Conservation (phyloP, 2,113 vertebrate species). For the Cavia porcellus region DNA sequence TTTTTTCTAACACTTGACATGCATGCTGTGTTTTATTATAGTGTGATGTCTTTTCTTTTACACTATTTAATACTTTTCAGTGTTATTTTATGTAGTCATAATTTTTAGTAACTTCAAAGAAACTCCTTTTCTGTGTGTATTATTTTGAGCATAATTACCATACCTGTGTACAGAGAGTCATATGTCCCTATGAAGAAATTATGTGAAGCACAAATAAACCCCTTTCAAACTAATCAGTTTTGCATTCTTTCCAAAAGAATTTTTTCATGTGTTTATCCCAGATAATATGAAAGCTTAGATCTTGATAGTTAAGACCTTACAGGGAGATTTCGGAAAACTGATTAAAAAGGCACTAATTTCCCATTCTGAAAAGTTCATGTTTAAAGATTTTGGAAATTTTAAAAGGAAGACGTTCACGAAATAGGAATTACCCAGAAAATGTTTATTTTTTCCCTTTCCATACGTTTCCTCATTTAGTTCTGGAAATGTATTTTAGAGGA, state of each 20-base stretch:
- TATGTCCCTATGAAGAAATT: constrained; percentile 79
- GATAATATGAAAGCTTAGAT: constrained; percentile 63
- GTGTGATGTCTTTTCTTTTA: constrained; percentile 87
- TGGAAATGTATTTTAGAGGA: constrained; percentile 44
- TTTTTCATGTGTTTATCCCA: constrained; percentile 66
- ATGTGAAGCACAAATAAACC: constrained; percentile 83
- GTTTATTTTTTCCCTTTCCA: background rate
- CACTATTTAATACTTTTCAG: constrained; percentile 81
- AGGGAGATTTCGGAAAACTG: constrained; percentile 38
- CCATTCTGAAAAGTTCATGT: constrained; percentile 13
- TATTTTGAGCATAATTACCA: constrained; percentile 73
- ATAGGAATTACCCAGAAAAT: constrained; percentile 21
- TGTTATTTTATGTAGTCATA: constrained; percentile 73
- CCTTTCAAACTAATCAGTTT: constrained; percentile 80
- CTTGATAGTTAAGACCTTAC: constrained; percentile 39
- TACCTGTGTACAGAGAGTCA: constrained; percentile 76
- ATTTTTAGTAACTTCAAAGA: constrained; percentile 73
- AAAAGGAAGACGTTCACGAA: background rate
- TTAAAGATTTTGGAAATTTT: constrained; percentile 46
- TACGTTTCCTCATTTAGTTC: background rate
- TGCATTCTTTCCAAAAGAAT: constrained; percentile 80
- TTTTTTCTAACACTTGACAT: constrained; percentile 80
- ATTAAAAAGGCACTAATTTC: constrained; percentile 10
- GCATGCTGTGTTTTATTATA: constrained; percentile 88
- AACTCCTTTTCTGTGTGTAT: constrained; percentile 75